These are phyloP conservation scores for Prietella phreatophila DNA, from an alignment of 2,113 vertebrate species.

Conservation along the genomic window DNA sequence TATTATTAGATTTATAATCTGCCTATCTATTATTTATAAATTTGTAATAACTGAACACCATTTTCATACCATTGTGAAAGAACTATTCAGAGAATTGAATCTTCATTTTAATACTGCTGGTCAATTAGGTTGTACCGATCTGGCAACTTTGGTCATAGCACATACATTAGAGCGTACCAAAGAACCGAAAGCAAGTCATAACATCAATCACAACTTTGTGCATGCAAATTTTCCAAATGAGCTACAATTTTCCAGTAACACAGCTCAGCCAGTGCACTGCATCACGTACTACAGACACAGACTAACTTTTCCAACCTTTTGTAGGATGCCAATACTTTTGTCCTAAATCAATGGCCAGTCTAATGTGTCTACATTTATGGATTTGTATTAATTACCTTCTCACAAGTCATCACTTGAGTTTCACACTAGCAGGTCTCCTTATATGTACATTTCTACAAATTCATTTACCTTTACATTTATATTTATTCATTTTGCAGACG, in stretches of 20 bases:
- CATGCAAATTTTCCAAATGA: not conserved
- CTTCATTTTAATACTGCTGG: not conserved
- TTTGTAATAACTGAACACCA: too few relatives aligned
- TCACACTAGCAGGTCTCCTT: not conserved
- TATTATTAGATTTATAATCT: too few relatives aligned
- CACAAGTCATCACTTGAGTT: not conserved
- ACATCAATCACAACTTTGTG: not conserved
- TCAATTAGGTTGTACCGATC: not conserved
- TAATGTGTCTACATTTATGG: not conserved
- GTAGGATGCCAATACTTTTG: not conserved
- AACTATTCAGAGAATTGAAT: not conserved
- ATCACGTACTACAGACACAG: not conserved
- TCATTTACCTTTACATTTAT: too few relatives aligned
- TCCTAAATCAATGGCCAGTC: not conserved
- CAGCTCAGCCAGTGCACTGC: too few relatives aligned
- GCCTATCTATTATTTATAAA: too few relatives aligned
- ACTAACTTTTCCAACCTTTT: not conserved
- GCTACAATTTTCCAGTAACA: not conserved
- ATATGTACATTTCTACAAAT: not conserved
- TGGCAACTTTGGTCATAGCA: not conserved
- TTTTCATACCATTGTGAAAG: not conserved
- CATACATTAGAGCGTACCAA: not conserved
- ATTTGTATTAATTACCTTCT: not conserved
- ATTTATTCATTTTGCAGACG: too few relatives aligned
- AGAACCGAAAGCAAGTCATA: not conserved